Evolutionary conservation across 2,888 invertebrate species (phyloP).

Genomic region (Horisme vitalbata): DNA sequence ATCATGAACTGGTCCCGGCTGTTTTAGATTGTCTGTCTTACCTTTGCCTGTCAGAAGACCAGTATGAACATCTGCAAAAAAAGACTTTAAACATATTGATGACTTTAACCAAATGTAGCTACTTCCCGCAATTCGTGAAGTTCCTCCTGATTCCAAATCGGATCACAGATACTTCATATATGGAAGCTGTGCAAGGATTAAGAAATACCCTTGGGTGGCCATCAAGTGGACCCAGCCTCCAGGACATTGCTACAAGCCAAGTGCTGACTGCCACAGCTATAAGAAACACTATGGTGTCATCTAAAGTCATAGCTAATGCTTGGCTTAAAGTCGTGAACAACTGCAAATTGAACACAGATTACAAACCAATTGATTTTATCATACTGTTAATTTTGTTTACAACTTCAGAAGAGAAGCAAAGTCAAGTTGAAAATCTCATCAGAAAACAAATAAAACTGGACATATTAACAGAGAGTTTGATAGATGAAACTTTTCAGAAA

Average conservation of each 20-base stretch:
- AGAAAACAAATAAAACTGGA: conserved; percentile 84
- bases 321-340: conserved; percentile 83
- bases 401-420: conserved; percentile 83
- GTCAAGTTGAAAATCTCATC: conserved; percentile 84
- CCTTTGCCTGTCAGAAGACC: conserved; percentile 82
- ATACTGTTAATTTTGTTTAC: conserved; percentile 85
- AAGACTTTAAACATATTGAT: conserved; percentile 82
- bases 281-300: conserved; percentile 79
- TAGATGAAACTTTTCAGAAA: conserved; percentile 81
- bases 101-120: conserved; percentile 67
- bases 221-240: conserved; percentile 59
- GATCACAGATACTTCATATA: conserved; percentile 52
- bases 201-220: conserved; percentile 79
- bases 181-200: conserved; percentile 70
- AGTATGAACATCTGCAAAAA: conserved; percentile 81
- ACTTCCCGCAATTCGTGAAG: conserved; percentile 81
- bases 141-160: conserved; percentile 81
- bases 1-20: conserved; percentile 82
- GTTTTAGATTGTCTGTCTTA: conserved; percentile 86
- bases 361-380: conserved; percentile 87
- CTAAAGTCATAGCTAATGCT: conserved; percentile 79
- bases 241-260: conserved; percentile 83
- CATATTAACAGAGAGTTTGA: conserved; percentile 80
- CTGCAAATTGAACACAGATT: conserved; percentile 73
- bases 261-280: conserved; percentile 83